Evolutionary conservation across 2,797 vertebrate species (phyloP).

Genomic region (Eulemur mongoz): DNA sequence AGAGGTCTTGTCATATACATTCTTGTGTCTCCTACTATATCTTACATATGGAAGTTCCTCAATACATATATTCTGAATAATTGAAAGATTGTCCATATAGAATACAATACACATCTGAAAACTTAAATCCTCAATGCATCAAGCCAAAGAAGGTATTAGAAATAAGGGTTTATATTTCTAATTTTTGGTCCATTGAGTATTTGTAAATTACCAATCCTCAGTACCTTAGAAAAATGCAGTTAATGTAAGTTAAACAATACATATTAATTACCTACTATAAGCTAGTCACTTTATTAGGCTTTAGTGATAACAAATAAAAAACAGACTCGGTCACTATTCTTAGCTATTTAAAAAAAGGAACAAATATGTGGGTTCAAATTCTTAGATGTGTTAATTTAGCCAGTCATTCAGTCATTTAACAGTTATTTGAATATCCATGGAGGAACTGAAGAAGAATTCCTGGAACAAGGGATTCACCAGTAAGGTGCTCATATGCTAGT

Average conservation of each 20-base stretch:
- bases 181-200: background rate
- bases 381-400: background rate
- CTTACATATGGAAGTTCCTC: background rate
- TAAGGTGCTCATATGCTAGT: background rate
- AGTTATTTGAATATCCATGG: background rate
- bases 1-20: background rate
- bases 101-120: background rate
- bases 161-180: slow-evolving; percentile 1
- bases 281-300: background rate
- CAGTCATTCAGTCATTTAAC: background rate
- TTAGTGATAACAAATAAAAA: background rate
- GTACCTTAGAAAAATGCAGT: background rate
- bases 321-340: background rate
- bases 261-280: background rate
- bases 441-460: background rate
- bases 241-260: background rate
- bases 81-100: background rate
- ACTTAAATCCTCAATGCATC: background rate
- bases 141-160: background rate
- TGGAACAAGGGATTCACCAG: background rate
- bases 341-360: background rate
- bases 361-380: background rate
- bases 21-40: background rate
- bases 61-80: background rate
- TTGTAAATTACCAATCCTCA: background rate